Percentiles rank a stretch among this genome's conserved stretches.
These are phyloP conservation scores for Kryphioiulus occultus DNA, from an alignment of 2,888 invertebrate species.

Conservation along the genomic window DNA sequence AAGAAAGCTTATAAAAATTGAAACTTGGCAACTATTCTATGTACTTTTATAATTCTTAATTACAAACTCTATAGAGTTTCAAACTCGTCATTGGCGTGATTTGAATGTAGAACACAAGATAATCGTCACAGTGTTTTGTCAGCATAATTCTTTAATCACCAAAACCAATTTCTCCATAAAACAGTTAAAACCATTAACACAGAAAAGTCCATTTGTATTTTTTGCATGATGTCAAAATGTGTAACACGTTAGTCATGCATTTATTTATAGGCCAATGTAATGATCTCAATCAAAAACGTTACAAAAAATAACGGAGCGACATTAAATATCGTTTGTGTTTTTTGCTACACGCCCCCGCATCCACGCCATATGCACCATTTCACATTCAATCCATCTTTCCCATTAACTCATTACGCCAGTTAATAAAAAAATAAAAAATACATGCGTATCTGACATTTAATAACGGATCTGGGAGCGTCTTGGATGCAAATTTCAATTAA, in stretches of 20 bases:
- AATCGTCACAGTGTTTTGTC: too few relatives aligned
- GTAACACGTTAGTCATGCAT: background rate
- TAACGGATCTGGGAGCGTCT: slow-evolving; percentile 18
- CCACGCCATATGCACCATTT: background rate
- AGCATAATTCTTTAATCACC: too few relatives aligned
- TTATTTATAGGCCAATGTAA: slow-evolving; percentile 29
- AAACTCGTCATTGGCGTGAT: too few relatives aligned
- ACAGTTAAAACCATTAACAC: too few relatives aligned
- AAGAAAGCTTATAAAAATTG: too few relatives aligned
- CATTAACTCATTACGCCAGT: background rate
- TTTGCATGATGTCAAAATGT: background rate
- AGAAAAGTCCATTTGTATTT: too few relatives aligned
- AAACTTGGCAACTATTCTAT: too few relatives aligned
- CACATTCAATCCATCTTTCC: background rate
- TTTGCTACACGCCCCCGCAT: background rate
- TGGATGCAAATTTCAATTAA: slow-evolving; percentile 22
- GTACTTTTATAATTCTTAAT: too few relatives aligned
- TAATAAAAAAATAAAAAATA: background rate
- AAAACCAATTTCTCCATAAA: too few relatives aligned
- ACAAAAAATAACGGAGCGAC: background rate
- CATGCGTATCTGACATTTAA: background rate
- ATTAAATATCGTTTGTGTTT: background rate
- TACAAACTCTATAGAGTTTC: too few relatives aligned
- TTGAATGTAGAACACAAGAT: too few relatives aligned
- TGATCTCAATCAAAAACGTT: background rate